Evolutionary conservation across 2,797 vertebrate genomes (phyloP).

Genomic region (Chanos chanos): DNA sequence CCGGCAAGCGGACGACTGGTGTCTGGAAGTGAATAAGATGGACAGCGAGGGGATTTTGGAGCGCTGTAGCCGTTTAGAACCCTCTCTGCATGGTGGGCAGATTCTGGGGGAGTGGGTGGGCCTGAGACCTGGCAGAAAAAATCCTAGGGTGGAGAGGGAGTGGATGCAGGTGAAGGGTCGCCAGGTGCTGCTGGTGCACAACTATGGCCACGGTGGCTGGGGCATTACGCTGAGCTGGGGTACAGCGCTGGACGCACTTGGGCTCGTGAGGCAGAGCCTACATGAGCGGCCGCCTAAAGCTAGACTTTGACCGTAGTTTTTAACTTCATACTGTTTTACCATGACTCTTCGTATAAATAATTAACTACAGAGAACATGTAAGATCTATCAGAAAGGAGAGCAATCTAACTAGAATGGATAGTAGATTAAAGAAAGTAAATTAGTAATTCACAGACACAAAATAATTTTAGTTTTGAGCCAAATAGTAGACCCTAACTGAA

Average conservation of each 20-base stretch:
- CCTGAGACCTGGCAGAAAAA: slow-evolving; percentile 77
- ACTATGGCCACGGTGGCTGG: slow-evolving; percentile 85
- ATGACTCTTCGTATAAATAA: neutral
- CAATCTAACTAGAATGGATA: too few relatives aligned
- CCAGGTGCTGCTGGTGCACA: slow-evolving; percentile 78
- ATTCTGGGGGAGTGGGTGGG: slow-evolving; percentile 75
- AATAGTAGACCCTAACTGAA: too few relatives aligned
- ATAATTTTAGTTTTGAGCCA: too few relatives aligned
- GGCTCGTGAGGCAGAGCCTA: slow-evolving; percentile 72
- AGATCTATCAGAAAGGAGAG: too few relatives aligned
- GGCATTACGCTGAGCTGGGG: slow-evolving; percentile 85
- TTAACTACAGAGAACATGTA: neutral
- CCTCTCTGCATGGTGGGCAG: slow-evolving; percentile 68
- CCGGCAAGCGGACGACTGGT: slow-evolving; percentile 77
- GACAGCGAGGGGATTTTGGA: slow-evolving; percentile 72
- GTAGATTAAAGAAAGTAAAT: too few relatives aligned
- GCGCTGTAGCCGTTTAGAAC: slow-evolving; percentile 77
- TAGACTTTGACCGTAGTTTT: slow-evolving; percentile 61
- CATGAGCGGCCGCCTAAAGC: slow-evolving; percentile 46
- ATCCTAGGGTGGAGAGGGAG: slow-evolving; percentile 76
- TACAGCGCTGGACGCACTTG: slow-evolving; percentile 74
- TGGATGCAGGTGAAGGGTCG: slow-evolving; percentile 49
- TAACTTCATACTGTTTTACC: neutral
- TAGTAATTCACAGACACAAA: too few relatives aligned
- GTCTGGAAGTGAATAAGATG: slow-evolving; percentile 61